These are phyloP conservation scores for Pitta sordida DNA, from an alignment of 2,113 vertebrate species.

Conservation along the genomic window DNA sequence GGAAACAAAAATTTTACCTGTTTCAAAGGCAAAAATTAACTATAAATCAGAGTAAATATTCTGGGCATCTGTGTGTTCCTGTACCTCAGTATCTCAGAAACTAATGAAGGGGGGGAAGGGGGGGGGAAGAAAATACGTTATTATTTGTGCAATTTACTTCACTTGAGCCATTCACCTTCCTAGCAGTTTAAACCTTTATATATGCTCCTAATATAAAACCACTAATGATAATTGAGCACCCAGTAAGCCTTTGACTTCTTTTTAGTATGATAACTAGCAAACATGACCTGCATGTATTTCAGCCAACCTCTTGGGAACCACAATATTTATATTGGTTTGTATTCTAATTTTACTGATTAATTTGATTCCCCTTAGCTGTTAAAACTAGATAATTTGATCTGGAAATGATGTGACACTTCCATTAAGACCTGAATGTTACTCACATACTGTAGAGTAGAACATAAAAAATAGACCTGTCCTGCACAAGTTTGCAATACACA, in stretches of 20 bases:
- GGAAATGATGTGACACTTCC: slow-evolving; percentile 50
- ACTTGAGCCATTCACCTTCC: background rate
- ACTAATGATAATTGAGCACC: background rate
- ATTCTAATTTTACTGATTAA: slow-evolving; percentile 27
- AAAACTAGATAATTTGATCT: slow-evolving; percentile 53
- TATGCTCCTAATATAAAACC: background rate
- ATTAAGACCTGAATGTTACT: slow-evolving; percentile 11
- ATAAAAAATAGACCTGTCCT: slow-evolving; percentile 32
- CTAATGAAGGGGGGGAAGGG: too few relatives aligned
- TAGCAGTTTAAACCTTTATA: background rate
- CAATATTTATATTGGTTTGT: background rate
- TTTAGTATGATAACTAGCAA: background rate
- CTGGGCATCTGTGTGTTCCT: background rate
- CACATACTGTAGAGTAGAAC: background rate
- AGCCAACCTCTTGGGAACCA: background rate
- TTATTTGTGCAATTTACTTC: background rate
- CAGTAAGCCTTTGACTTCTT: background rate
- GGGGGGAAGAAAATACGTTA: background rate
- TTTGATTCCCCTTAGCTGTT: slow-evolving; percentile 42
- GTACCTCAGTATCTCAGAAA: background rate
- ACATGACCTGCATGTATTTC: background rate
- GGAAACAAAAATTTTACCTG: background rate
- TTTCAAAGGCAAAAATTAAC: background rate
- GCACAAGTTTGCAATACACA: background rate
- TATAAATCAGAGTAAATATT: background rate